A percentile compares a stretch with the other conserved stretches of the same genome.
phyloP scores from a whole-genome alignment of 2,113 vertebrate genomes.

The Polyodon spathula region DNA sequence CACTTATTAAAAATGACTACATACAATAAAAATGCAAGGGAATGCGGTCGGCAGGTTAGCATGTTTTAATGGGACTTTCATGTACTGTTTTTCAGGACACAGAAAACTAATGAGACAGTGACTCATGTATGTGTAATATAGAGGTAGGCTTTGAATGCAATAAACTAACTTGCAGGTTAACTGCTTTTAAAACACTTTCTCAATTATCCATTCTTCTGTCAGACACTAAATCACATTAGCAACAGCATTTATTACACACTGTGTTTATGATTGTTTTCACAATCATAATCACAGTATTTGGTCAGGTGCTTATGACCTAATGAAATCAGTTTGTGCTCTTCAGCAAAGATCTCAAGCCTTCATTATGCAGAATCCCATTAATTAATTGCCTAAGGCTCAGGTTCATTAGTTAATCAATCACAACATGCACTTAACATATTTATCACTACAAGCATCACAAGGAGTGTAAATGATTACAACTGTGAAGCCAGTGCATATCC shows the following conservation, averaged over 20 bases:
- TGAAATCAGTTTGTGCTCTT: slow-evolving; percentile 24
- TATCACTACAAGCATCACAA: slow-evolving; percentile 39
- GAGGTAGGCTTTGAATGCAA: too few relatives aligned
- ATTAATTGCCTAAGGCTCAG: slow-evolving; percentile 44
- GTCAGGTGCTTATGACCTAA: slow-evolving; percentile 32
- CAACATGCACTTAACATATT: slow-evolving; percentile 31
- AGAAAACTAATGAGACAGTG: too few relatives aligned
- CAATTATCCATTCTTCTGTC: too few relatives aligned
- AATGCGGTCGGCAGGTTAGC: too few relatives aligned
- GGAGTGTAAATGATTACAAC: slow-evolving; percentile 31
- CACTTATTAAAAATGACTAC: too few relatives aligned
- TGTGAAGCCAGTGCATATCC: slow-evolving; percentile 10
- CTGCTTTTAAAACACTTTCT: too few relatives aligned
- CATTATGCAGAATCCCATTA: slow-evolving; percentile 39
- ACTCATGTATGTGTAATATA: too few relatives aligned
- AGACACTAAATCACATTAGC: too few relatives aligned
- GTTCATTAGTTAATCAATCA: slow-evolving; percentile 59
- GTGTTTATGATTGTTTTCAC: background rate
- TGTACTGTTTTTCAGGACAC: too few relatives aligned
- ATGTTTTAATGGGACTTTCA: too few relatives aligned
- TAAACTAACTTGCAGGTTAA: too few relatives aligned
- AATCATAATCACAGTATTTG: slow-evolving; percentile 13
- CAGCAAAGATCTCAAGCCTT: slow-evolving; percentile 21
- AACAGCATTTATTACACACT: background rate
- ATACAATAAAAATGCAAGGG: too few relatives aligned